Base-by-base conservation (phyloP, 2,113 vertebrate species). In the Melanerpes formicivorus region DNA sequence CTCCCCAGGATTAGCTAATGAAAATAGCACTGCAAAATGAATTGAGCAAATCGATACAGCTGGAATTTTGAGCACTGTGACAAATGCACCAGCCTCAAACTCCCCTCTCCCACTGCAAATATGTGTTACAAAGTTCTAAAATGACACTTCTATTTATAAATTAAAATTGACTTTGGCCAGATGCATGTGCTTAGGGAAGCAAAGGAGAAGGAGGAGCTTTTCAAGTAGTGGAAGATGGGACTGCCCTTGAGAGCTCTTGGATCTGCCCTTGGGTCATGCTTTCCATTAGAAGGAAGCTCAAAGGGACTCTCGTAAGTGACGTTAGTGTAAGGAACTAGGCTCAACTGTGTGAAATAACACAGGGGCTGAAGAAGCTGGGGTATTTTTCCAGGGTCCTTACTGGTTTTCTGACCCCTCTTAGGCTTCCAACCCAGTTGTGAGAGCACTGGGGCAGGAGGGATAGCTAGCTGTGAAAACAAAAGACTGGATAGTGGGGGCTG, bases 41-140 rank as follows among this genome's bases (percentile, higher is more conserved):
- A 96, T 96, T 83, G 84, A 91, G 70, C 80, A 90, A 87, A 96
- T 97, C 72, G 8, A 96, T 77, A 11, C 74, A 92, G 75, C 72
- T 2, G 6, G 87, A 87, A 94, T 93, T 95, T 44, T 84, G 87
- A 94, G 72, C 63, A 13, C 59, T 73, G 59, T 90, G 87, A 94
- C 84, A 83, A 90, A 96, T 84, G 40, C 66, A 80, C 54, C 83
- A 76, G 59, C 42, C 42, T 0, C 1, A 91, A 94, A 78, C 77
- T 92, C 55, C 63, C 30, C 59, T 90, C 88, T 92, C 40, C 64
- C 48, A 13, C 25, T 50, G 66, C 69, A 69, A 77, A 69, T 52
- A 18, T 48, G 37, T 84, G 83, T 72, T 90, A 48, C 67, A 83
- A 62, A 83, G 80, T 74, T 83, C 71, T 62, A 70, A 90, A 92